phyloP scores from a whole-genome alignment of 2,113 vertebrate species.

The Pelvicachromis taeniatus region DNA sequence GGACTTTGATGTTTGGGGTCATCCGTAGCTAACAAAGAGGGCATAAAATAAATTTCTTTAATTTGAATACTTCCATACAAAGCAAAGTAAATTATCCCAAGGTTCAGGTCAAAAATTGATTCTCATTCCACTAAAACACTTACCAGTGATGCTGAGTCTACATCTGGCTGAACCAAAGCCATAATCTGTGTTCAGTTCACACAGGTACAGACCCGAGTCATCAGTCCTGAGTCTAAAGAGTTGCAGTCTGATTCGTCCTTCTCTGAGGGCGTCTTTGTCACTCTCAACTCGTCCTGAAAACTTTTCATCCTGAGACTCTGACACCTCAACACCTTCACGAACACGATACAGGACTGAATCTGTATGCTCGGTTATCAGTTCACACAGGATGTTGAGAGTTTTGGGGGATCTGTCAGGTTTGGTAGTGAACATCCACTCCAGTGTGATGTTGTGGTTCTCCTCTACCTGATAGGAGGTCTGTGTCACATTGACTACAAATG shows the following conservation, averaged over 20 bases:
- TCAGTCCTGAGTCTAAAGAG: background rate
- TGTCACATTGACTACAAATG: background rate
- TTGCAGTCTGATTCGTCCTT: background rate
- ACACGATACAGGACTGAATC: background rate
- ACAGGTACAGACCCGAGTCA: background rate
- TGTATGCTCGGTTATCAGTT: background rate
- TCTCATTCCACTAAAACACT: background rate
- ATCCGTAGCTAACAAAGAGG: background rate
- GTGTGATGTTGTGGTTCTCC: background rate
- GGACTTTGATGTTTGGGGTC: background rate
- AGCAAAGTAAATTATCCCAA: background rate
- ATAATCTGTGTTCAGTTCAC: background rate
- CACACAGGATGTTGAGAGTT: background rate
- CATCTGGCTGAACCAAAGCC: background rate
- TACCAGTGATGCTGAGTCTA: background rate
- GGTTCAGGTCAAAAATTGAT: background rate
- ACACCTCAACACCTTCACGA: background rate
- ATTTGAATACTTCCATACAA: background rate
- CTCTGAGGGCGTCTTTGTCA: background rate
- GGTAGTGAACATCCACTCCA: background rate
- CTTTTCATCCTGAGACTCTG: background rate
- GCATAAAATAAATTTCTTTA: background rate
- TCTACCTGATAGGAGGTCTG: background rate
- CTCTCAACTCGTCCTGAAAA: background rate
- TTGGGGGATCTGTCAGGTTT: background rate